Conservation (phyloP, 2,797 vertebrate genomes). For the Arnoldichthys spilopterus region DNA sequence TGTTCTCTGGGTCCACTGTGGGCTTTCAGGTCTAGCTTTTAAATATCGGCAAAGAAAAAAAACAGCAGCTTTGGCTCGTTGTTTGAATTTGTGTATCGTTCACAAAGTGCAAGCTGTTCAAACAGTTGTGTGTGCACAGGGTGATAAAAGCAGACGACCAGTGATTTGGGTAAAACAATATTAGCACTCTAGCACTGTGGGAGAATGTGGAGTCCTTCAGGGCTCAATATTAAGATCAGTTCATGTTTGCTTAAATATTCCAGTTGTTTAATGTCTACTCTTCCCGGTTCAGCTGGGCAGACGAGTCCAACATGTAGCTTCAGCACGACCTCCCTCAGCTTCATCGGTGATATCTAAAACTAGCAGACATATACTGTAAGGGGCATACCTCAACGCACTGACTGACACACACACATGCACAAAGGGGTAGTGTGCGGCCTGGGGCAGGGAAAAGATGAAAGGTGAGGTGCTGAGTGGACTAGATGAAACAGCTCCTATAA, state of each 20-base stretch:
- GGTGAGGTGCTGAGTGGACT: constrained; percentile 67
- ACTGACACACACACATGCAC: constrained; percentile 64
- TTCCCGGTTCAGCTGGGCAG: neutral
- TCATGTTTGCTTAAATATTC: constrained; percentile 28
- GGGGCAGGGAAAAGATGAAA: constrained; percentile 74
- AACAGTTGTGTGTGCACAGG: constrained; percentile 21
- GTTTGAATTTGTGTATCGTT: neutral
- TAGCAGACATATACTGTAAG: constrained; percentile 30
- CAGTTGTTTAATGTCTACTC: constrained; percentile 1
- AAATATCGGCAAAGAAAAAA: neutral
- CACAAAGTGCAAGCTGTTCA: constrained; percentile 19
- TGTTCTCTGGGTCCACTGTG: neutral
- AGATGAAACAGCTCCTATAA: constrained; percentile 72
- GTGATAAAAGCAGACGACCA: neutral
- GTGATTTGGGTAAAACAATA: constrained; percentile 30
- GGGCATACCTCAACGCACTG: constrained; percentile 26
- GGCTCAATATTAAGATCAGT: constrained; percentile 8
- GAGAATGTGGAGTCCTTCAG: constrained; percentile 20
- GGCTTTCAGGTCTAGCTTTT: constrained; percentile 1
- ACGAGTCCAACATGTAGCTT: constrained; percentile 3
- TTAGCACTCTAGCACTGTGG: neutral
- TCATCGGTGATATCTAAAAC: constrained; percentile 30
- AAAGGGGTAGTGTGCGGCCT: constrained; percentile 72
- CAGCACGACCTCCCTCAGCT: constrained; percentile 34
- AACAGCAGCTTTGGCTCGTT: neutral